phyloP scores from a whole-genome alignment of 2,113 vertebrate genomes.

The Corythoichthys intestinalis region DNA sequence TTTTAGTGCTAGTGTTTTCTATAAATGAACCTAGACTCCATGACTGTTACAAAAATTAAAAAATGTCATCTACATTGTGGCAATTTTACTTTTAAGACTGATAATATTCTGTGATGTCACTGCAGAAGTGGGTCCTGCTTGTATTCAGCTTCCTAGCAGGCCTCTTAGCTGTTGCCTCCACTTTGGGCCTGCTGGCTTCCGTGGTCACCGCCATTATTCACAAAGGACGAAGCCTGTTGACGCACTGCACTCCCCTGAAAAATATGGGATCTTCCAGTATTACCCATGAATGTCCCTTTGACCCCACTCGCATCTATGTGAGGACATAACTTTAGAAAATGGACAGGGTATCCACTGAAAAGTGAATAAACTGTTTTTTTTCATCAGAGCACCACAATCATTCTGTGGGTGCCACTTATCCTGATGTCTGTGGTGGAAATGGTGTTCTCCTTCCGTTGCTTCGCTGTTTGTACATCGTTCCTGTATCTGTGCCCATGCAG shows the following conservation, averaged over 20 bases:
- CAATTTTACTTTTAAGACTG: neutral
- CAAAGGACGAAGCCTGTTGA: constrained; percentile 71
- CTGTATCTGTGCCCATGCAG: constrained; percentile 74
- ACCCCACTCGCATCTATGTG: constrained; percentile 85
- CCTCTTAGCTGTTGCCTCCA: constrained; percentile 73
- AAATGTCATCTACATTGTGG: neutral
- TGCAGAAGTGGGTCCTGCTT: constrained; percentile 79
- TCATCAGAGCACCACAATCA: constrained; percentile 79
- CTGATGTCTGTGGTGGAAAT: constrained; percentile 69
- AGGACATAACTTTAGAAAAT: constrained; percentile 53
- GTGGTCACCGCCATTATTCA: constrained; percentile 72
- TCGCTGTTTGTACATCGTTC: constrained; percentile 67
- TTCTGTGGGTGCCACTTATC: constrained; percentile 81
- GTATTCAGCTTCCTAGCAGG: constrained; percentile 73
- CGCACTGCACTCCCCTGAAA: constrained; percentile 54
- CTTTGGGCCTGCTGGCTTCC: constrained; percentile 69
- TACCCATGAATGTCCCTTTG: constrained; percentile 81
- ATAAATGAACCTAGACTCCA: too few relatives aligned
- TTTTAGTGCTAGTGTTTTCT: too few relatives aligned
- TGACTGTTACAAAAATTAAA: neutral
- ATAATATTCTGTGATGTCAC: neutral
- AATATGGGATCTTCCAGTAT: constrained; percentile 47
- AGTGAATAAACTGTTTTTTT: neutral
- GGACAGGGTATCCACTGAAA: neutral
- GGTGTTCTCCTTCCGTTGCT: constrained; percentile 75